Base-by-base conservation (phyloP, 2,888 invertebrate genomes). In the Cylindroiulus punctatus region DNA sequence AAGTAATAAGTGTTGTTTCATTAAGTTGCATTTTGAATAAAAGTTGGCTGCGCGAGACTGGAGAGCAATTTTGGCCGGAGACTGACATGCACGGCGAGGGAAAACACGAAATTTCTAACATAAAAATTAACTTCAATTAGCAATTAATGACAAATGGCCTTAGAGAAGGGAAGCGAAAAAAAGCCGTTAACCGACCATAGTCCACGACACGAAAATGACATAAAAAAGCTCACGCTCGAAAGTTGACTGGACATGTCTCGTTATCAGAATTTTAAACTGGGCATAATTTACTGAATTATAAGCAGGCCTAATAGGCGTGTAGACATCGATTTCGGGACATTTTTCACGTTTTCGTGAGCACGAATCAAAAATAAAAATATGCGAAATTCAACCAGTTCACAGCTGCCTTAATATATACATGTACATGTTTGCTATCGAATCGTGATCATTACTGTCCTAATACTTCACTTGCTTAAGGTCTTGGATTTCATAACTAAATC, bases 1-100 rank as follows among this genome's bases (percentile, higher is more conserved):
- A 76, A 76, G 76, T 76, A 76, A 76, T 76, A 76, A 76, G 76
- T 76, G 76, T 76, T 76, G 76, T 76, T 76, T 76, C 76, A 76
- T 76, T 76, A 76, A 76, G 76, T 76, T 76, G 76, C 26, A 76
- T 76, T 76, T 76, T 76, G 76, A 76, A 76, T 76, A 76, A 76
- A 76, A 76, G 14, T 76, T 76, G 76, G 76, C 76, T 76, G 14
- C 76, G 26, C 76, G 30, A 17, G 76, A 76, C 30, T 76, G 8
- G 76, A 76, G 32, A 76, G 76, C 76, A 76, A 76, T 76, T 76
- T 76, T 76, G 30, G 76, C 76, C 26, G 30, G 17, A 76, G 26
- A 76, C 76, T 76, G 76, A 76, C 76, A 76, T 32, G 76, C 76
- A 76, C 30, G 76, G 76, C 30, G 76, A 76, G 76, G 30, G 26